Conservation (phyloP, 2,797 vertebrate species). For the Microcaecilia unicolor region DNA sequence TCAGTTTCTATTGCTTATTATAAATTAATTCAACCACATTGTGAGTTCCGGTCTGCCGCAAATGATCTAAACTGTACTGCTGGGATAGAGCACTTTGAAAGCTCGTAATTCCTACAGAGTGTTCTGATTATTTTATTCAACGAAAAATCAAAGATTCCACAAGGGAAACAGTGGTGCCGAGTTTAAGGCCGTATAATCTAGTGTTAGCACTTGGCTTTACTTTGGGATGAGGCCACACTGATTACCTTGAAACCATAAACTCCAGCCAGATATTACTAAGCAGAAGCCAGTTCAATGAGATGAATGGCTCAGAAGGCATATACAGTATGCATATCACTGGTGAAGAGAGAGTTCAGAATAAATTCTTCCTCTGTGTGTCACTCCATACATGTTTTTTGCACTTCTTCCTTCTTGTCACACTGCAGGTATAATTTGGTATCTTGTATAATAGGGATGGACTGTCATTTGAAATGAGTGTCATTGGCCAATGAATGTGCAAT, state of each 20-base stretch:
- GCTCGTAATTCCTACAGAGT: constrained; percentile 28
- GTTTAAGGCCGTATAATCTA: constrained; percentile 26
- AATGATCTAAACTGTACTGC: constrained; percentile 18
- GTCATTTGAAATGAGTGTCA: too few species aligned
- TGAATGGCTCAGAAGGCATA: too few species aligned
- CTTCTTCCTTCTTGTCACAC: too few species aligned
- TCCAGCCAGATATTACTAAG: constrained; percentile 10
- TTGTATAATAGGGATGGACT: too few species aligned
- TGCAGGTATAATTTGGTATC: too few species aligned
- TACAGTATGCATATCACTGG: too few species aligned
- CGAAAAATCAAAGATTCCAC: constrained; percentile 27
- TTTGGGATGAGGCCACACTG: constrained; percentile 24
- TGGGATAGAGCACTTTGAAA: constrained; percentile 34
- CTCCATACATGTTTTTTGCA: too few species aligned
- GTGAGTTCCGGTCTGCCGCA: constrained; percentile 12
- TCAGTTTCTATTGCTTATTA: constrained; percentile 30
- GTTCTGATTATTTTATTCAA: constrained; percentile 43
- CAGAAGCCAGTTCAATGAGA: constrained; percentile 15
- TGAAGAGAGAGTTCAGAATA: too few species aligned
- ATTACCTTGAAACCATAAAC: constrained; percentile 35
- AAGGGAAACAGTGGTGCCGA: constrained; percentile 18
- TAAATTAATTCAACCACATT: constrained; percentile 28
- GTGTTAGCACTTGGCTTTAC: constrained; percentile 23
- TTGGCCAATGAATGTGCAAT: too few species aligned
- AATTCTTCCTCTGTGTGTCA: too few species aligned